These are phyloP conservation scores for Dryomyza anilis DNA, from an alignment of 2,888 invertebrate species.

Conservation along the genomic window DNA sequence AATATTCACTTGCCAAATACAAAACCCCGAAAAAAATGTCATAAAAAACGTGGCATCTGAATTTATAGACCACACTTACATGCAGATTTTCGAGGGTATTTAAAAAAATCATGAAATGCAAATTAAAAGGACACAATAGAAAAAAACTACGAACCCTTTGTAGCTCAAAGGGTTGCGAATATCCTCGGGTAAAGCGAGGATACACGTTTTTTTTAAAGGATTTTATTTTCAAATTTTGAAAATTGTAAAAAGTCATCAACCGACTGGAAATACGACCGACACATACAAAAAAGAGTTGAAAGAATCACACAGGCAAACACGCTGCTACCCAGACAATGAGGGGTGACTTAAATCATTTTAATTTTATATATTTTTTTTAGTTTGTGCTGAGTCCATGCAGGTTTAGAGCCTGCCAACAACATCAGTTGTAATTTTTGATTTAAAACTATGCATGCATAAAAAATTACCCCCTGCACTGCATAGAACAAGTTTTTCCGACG, in stretches of 20 bases:
- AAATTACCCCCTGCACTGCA: slow-evolving; percentile 24
- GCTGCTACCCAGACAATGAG: slow-evolving; percentile 18
- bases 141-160: slow-evolving; percentile 36
- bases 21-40: slow-evolving; percentile 32
- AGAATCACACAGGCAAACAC: slow-evolving; percentile 35
- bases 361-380: no score
- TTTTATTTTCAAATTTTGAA: slow-evolving; percentile 16
- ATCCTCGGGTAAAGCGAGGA: slow-evolving; percentile 43
- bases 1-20: slow-evolving; percentile 61
- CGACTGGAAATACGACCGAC: slow-evolving; percentile 20
- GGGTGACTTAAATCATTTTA: slow-evolving; percentile 15
- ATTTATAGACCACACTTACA: slow-evolving; percentile 34
- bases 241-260: slow-evolving; percentile 30
- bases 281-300: slow-evolving; percentile 35
- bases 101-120: slow-evolving; percentile 48
- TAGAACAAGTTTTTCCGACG: slow-evolving; percentile 2
- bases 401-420: slow-evolving; percentile 47
- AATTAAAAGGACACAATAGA: slow-evolving; percentile 53
- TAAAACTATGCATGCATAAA: slow-evolving; percentile 41
- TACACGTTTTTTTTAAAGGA: slow-evolving; percentile 35
- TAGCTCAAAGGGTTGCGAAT: slow-evolving; percentile 52
- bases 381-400: slow-evolving; percentile 25
- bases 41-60: slow-evolving; percentile 12
- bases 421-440: slow-evolving; percentile 22
- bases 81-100: not conserved